Base-by-base conservation (phyloP, 53 echinoderm and acorn worm genomes). In the Luidia sarsii region DNA sequence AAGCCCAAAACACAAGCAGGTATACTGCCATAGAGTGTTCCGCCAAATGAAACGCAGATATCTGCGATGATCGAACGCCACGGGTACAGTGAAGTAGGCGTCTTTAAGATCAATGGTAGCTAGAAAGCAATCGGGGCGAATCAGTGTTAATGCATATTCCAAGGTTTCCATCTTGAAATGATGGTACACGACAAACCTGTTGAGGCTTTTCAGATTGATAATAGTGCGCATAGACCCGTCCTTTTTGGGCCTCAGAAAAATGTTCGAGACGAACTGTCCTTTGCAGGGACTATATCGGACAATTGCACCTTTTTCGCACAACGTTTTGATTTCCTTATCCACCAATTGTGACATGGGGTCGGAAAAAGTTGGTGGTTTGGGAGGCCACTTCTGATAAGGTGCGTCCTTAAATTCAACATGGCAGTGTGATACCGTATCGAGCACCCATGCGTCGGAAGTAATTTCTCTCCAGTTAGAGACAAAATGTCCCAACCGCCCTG, bases 81-180 rank as follows among this genome's bases (percentile, higher is more conserved):
- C 19, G 53, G 53, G 53, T 53, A 53, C 19, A 20, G 7, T 53
- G 4, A 53, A 9, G 53, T 53, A 53, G 10, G 53, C 53, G 53
- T 53, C 53, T 20, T 53, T 53, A 15, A 53, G 19, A 53, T 53
- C 53, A 9, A 53, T 53, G 10, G 20, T 18, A 53, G 53, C 53
- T 20, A 53, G 10, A 53, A 18, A 53, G 19, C 53, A 53, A 18
- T 53, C 19, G 19, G 53, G 53, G 4, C 53, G 53, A 16, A 53
- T 53, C 19, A 53, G 20, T 53, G 53, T 15, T 15, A 53, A 20
- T 20, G 53, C 53, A 20, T 53, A 71, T n/a, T 27, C 50, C 6
- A 71, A 71, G 2, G 48, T 71, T 50, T 71, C 71, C 71, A 71
- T 71, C 31, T 71, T 71, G 52, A 71, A 71, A 14, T 71, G 50